Conservation (phyloP, 2,113 vertebrate species). For the Pachycephala philippinensis region DNA sequence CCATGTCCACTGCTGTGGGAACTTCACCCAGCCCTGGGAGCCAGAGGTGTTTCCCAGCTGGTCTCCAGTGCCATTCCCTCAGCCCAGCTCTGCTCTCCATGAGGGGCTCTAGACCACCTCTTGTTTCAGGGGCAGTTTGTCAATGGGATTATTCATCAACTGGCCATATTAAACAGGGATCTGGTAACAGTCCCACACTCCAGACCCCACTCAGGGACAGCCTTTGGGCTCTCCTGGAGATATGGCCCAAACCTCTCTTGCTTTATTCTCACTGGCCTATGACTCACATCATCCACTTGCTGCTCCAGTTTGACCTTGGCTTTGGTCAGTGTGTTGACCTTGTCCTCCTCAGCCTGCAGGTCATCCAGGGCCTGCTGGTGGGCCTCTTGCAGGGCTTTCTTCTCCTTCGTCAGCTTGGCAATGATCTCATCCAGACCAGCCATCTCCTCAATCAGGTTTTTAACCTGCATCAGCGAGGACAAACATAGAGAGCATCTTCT, state of each 20-base stretch:
- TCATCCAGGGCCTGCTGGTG: constrained; percentile 91
- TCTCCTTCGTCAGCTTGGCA: constrained; percentile 87
- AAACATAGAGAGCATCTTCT: not conserved
- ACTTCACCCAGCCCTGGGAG: not conserved
- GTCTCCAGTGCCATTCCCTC: not conserved
- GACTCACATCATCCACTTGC: constrained; percentile 92
- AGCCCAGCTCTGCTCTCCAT: not conserved
- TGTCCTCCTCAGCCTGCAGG: constrained; percentile 91
- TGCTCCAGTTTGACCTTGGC: constrained; percentile 91
- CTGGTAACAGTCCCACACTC: not conserved
- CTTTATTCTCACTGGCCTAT: not conserved
- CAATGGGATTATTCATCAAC: not conserved
- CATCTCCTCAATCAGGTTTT: constrained; percentile 95
- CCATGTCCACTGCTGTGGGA: not conserved
- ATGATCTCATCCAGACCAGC: constrained; percentile 85
- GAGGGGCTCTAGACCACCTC: not conserved
- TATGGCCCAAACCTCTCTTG: not conserved
- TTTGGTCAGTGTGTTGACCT: constrained; percentile 87
- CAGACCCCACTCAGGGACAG: not conserved
- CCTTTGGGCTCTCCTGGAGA: not conserved
- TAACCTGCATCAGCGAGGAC: constrained; percentile 74
- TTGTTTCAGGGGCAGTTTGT: not conserved
- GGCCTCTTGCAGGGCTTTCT: constrained; percentile 88
- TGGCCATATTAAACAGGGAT: not conserved
- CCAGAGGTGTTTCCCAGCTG: not conserved